These are phyloP conservation scores for Lucifuga dentata DNA, from an alignment of 2,113 vertebrate species.

Conservation along the genomic window DNA sequence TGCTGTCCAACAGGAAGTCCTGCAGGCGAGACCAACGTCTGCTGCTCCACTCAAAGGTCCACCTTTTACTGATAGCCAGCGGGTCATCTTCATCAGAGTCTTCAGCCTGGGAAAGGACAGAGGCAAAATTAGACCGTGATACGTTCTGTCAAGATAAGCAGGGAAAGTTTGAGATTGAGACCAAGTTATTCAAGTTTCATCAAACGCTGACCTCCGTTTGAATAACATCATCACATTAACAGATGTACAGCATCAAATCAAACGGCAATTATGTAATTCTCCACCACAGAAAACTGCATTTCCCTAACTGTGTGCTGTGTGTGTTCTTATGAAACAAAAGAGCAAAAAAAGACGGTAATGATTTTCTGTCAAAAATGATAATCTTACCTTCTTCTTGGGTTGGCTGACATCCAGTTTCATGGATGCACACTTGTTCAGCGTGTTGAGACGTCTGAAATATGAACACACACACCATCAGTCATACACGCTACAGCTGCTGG, in stretches of 20 bases:
- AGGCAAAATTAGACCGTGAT: background rate
- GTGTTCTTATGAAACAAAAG: too few relatives aligned
- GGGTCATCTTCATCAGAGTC: slow-evolving; percentile 97
- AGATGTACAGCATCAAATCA: too few relatives aligned
- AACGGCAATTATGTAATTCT: too few relatives aligned
- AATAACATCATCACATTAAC: too few relatives aligned
- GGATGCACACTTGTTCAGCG: slow-evolving; percentile 97
- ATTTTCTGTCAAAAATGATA: background rate
- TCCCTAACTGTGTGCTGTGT: too few relatives aligned
- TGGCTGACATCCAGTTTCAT: slow-evolving; percentile 99
- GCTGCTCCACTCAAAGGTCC: slow-evolving; percentile 97
- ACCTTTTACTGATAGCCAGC: slow-evolving; percentile 95
- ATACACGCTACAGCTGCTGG: slow-evolving; percentile 3
- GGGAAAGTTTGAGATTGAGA: too few relatives aligned
- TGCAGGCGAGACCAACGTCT: slow-evolving; percentile 95
- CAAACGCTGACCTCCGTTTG: too few relatives aligned
- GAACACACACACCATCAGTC: slow-evolving; percentile 31
- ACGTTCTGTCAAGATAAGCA: too few relatives aligned
- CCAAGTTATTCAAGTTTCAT: too few relatives aligned
- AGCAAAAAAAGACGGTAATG: too few relatives aligned
- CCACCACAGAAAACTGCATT: too few relatives aligned
- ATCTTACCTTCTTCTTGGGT: slow-evolving; percentile 95
- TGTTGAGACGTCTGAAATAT: slow-evolving; percentile 91
- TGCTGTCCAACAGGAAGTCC: slow-evolving; percentile 83
- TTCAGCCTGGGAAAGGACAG: slow-evolving; percentile 84